phyloP scores from a whole-genome alignment of 2,888 invertebrate genomes.

The Ichneumoninae sp. region DNA sequence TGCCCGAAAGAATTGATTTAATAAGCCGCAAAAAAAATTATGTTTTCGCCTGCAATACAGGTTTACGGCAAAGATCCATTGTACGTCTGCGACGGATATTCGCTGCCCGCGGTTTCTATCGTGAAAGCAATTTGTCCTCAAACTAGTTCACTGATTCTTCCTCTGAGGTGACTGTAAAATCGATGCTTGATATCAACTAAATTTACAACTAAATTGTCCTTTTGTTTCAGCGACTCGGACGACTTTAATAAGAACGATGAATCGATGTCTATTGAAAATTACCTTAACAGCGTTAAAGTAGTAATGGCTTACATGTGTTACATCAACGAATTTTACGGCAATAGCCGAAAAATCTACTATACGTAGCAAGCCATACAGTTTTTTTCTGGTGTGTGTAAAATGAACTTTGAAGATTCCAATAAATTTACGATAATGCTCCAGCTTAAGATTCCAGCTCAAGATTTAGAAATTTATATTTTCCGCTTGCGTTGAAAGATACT shows the following conservation, averaged over 20 bases:
- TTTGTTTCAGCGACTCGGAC: constrained; percentile 66
- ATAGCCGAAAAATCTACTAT: not conserved
- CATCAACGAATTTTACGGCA: constrained; percentile 67
- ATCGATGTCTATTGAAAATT: constrained; percentile 69
- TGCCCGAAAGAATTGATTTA: constrained; percentile 2
- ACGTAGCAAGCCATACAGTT: not conserved
- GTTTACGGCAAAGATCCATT: constrained; percentile 68
- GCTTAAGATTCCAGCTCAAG: not conserved
- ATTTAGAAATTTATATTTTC: not conserved
- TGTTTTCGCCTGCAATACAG: constrained; percentile 49
- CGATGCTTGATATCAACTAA: not conserved
- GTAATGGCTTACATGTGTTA: constrained; percentile 73
- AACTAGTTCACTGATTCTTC: constrained; percentile 70
- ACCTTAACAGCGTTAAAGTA: constrained; percentile 70
- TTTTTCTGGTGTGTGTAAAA: not conserved
- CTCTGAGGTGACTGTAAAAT: constrained; percentile 67
- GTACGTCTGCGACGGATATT: constrained; percentile 70
- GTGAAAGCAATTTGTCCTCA: constrained; percentile 63
- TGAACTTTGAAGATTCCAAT: not conserved
- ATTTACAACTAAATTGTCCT: not conserved
- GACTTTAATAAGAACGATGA: constrained; percentile 60
- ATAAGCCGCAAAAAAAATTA: constrained; percentile 10
- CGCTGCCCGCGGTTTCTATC: constrained; percentile 70
- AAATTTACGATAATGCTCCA: not conserved
- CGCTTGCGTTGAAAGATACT: not conserved